Conservation (phyloP, 2,888 invertebrate genomes). For the Leucophenga maculata region DNA sequence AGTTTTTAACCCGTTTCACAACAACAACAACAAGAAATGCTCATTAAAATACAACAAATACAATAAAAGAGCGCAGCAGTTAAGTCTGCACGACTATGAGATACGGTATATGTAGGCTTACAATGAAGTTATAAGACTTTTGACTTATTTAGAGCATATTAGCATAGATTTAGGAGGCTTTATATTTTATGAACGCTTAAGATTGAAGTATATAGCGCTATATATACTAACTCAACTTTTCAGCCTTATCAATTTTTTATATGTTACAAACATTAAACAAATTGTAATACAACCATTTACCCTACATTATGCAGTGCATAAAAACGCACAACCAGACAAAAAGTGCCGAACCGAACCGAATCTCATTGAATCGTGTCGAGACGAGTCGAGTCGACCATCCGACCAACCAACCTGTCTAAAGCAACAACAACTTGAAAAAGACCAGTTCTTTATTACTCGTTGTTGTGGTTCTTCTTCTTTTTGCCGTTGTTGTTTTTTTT, state of each 20-base stretch:
- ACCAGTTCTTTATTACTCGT: slow-evolving; percentile 1
- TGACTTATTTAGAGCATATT: too few species aligned
- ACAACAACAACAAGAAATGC: slow-evolving; percentile 19
- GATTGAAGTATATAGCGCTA: too few species aligned
- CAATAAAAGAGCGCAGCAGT: slow-evolving; percentile 34
- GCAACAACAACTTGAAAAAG: slow-evolving; percentile 30
- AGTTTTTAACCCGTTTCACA: slow-evolving; percentile 38
- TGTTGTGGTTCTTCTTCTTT: neutral
- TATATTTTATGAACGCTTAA: too few species aligned
- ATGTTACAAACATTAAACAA: too few species aligned
- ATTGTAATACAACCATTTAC: slow-evolving; percentile 3
- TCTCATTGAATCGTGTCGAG: neutral
- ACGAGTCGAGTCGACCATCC: slow-evolving; percentile 49
- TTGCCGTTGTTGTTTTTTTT: neutral
- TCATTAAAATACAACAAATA: slow-evolving; percentile 23
- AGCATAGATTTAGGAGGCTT: too few species aligned
- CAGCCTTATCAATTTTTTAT: too few species aligned
- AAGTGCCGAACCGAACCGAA: slow-evolving; percentile 4
- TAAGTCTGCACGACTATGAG: slow-evolving; percentile 51
- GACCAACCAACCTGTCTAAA: slow-evolving; percentile 37
- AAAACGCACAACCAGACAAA: slow-evolving; percentile 8
- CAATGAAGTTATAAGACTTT: too few species aligned
- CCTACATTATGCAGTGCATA: slow-evolving; percentile 15
- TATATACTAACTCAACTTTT: too few species aligned
- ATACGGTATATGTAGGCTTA: neutral